Conservation (phyloP, 2,797 vertebrate genomes). For the Leptoclinus maculatus region DNA sequence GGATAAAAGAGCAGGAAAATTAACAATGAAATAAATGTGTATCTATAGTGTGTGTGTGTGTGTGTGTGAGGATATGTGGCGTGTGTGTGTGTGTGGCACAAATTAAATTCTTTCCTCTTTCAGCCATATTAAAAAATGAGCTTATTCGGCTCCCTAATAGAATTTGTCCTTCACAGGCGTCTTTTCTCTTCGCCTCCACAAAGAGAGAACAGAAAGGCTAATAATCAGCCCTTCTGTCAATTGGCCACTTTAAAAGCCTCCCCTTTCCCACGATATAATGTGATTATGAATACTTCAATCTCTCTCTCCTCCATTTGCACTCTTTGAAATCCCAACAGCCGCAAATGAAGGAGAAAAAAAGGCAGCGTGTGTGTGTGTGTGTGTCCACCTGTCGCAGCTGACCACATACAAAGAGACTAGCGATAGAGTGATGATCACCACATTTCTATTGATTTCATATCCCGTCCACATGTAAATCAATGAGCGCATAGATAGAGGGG, state of each 20-base stretch:
- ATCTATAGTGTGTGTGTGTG: constrained; percentile 20
- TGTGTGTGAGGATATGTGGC: constrained; percentile 20
- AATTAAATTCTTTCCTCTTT: constrained; percentile 86
- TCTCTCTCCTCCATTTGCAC: constrained; percentile 75
- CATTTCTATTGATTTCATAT: constrained; percentile 79
- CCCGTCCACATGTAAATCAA: constrained; percentile 77
- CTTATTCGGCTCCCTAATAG: constrained; percentile 84
- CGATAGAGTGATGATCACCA: constrained; percentile 64
- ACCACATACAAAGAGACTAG: constrained; percentile 73
- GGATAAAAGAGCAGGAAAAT: constrained; percentile 6
- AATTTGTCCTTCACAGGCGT: constrained; percentile 85
- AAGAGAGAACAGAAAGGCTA: constrained; percentile 79
- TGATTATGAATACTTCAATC: constrained; percentile 88
- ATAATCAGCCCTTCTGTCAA: constrained; percentile 85
- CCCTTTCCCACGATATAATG: constrained; percentile 82
- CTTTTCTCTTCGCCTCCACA: constrained; percentile 75
- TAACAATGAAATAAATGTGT: constrained; percentile 24
- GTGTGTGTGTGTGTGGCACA: constrained; percentile 54
- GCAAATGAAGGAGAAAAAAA: constrained; percentile 51
- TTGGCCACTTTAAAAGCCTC: constrained; percentile 84
- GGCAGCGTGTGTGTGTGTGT: constrained; percentile 22
- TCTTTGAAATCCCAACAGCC: constrained; percentile 74
- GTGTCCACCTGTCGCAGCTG: constrained; percentile 72
- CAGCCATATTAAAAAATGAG: constrained; percentile 84
- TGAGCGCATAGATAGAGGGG: constrained; percentile 61